Conservation (phyloP, 1,140 invertebrate species). For the Sweltsa coloradensis region DNA sequence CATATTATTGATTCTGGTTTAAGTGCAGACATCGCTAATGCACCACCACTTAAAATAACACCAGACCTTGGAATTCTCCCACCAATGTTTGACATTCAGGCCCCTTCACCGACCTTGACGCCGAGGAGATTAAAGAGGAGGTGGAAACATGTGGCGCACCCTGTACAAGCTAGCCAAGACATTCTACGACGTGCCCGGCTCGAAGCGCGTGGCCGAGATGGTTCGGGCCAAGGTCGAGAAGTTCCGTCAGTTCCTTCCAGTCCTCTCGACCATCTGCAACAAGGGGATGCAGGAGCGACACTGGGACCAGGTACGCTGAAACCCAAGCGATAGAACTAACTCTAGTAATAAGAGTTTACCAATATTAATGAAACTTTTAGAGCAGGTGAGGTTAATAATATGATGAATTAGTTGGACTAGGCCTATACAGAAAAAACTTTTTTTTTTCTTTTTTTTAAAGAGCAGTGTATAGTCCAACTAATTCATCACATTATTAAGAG, state of each 20-base stretch:
- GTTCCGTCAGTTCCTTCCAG: slow-evolving; percentile 75
- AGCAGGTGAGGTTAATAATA: no score
- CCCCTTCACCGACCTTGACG: slow-evolving; percentile 67
- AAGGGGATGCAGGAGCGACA: slow-evolving; percentile 78
- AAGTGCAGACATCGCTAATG: no score
- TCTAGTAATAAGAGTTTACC: not conserved
- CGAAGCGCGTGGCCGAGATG: slow-evolving; percentile 77
- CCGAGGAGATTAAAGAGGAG: slow-evolving; percentile 68
- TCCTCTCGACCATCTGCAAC: slow-evolving; percentile 81
- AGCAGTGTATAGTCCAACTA: no score
- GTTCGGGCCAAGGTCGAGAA: slow-evolving; percentile 80
- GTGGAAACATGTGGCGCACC: slow-evolving; percentile 69
- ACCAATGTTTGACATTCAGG: no score
- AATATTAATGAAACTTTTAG: no score
- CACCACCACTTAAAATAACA: no score
- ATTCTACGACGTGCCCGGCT: slow-evolving; percentile 64
- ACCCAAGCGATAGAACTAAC: slow-evolving; percentile 13
- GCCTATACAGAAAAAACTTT: no score
- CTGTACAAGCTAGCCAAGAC: slow-evolving; percentile 71
- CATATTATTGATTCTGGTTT: no score
- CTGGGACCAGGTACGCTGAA: slow-evolving; percentile 72
- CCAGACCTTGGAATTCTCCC: no score
- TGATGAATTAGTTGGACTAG: no score
- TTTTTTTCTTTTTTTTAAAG: no score
- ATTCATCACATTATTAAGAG: no score